Percentiles rank a stretch among this genome's conserved stretches.
These are phyloP conservation scores for Genyomyrus donnyi DNA, from an alignment of 2,113 vertebrate species.

Conservation along the genomic window DNA sequence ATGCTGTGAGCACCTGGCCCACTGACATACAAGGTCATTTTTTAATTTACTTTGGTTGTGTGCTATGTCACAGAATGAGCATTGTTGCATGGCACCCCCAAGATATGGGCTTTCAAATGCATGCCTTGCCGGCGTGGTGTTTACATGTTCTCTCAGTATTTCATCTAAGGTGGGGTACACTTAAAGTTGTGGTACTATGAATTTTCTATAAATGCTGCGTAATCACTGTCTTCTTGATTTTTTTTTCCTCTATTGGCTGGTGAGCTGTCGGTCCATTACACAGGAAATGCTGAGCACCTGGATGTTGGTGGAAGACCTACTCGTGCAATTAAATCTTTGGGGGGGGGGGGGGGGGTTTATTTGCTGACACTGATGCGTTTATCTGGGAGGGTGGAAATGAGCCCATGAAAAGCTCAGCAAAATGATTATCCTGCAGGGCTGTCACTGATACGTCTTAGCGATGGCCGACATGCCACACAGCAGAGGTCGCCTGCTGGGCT, in stretches of 20 bases:
- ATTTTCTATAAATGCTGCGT: neutral
- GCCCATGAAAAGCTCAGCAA: neutral
- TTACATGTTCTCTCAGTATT: neutral
- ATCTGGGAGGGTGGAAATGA: neutral
- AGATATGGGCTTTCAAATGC: neutral
- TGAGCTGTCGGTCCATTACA: neutral
- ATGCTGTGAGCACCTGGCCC: neutral
- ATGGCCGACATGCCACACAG: neutral
- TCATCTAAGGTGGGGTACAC: neutral
- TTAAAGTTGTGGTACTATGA: neutral
- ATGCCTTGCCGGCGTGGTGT: neutral
- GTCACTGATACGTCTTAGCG: neutral
- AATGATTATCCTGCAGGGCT: neutral
- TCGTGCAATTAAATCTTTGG: neutral
- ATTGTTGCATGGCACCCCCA: neutral
- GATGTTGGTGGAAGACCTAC: neutral
- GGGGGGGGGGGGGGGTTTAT: neutral
- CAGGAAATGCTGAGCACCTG: neutral
- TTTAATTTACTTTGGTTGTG: neutral
- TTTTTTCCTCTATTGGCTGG: neutral
- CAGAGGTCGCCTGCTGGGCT: neutral
- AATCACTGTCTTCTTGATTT: neutral
- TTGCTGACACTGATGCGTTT: neutral
- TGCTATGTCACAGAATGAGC: neutral
- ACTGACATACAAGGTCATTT: neutral